Conservation (phyloP, 2,113 vertebrate genomes). For the Myxocyprinus asiaticus region DNA sequence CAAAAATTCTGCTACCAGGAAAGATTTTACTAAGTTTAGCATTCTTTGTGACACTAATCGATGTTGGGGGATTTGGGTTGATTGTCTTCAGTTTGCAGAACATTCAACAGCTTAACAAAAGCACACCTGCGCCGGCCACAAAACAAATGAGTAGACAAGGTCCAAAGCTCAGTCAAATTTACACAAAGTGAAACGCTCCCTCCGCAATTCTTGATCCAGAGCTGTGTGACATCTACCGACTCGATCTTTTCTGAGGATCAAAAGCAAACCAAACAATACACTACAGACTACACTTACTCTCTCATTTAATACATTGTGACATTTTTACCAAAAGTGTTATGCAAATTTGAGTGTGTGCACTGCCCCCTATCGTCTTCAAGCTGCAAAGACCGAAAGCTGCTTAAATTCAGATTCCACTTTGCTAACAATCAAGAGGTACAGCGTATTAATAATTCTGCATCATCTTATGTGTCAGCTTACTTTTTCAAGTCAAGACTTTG, state of each 20-base stretch:
- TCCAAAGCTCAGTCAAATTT: slow-evolving; percentile 34
- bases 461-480: not conserved
- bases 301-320: not conserved
- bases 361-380: slow-evolving; percentile 61
- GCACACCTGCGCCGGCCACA: slow-evolving; percentile 36
- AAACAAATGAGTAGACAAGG: slow-evolving; percentile 33
- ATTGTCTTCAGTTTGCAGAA: slow-evolving; percentile 7
- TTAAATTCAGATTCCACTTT: not conserved
- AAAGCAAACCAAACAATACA: slow-evolving; percentile 12
- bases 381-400: slow-evolving; percentile 14
- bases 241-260: not conserved
- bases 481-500: not conserved
- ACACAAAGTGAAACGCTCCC: slow-evolving; percentile 24
- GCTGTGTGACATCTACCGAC: not conserved
- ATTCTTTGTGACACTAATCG: slow-evolving; percentile 22
- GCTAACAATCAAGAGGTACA: not conserved
- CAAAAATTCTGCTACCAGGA: not conserved
- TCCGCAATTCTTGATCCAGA: not conserved
- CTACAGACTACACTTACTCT: slow-evolving; percentile 25
- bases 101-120: slow-evolving; percentile 21
- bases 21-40: not conserved
- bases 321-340: not conserved
- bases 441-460: slow-evolving; percentile 15
- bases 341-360: slow-evolving; percentile 3
- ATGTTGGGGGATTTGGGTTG: not conserved